Evolutionary conservation across 2,888 invertebrate species (phyloP).

Genomic region (Tubulanus polymorphus): DNA sequence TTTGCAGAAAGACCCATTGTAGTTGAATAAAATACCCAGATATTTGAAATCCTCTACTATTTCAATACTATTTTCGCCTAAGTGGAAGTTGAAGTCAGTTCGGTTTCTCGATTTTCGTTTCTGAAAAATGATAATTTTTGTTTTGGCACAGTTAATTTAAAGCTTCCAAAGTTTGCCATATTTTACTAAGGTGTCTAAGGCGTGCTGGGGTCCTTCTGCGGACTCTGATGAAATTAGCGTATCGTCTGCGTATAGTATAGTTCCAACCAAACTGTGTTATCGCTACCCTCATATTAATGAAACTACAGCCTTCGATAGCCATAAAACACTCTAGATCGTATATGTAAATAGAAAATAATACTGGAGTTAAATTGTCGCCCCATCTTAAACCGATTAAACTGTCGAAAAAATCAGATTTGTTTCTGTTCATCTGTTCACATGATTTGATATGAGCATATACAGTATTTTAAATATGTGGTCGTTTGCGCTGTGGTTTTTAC

Average conservation of each 20-base stretch:
- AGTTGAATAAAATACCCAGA: constrained; percentile 1
- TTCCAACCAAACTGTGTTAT: too few species aligned
- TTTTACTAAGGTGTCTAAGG: background rate
- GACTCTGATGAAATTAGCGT: constrained; percentile 10
- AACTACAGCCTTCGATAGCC: too few species aligned
- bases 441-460: constrained; percentile 1
- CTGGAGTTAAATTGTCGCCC: too few species aligned
- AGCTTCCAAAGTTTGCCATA: constrained; percentile 3
- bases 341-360: background rate
- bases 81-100: background rate
- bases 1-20: constrained; percentile 1
- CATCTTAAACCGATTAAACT: too few species aligned
- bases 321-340: constrained; percentile 3
- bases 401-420: background rate
- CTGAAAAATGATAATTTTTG: too few species aligned
- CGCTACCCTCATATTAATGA: too few species aligned
- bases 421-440: background rate
- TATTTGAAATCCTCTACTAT: background rate
- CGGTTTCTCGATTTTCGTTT: constrained; percentile 2
- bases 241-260: constrained; percentile 14
- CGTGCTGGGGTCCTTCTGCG: background rate
- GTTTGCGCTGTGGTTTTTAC: background rate
- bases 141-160: too few species aligned
- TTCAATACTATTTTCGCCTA: constrained; percentile 1
- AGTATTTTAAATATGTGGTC: background rate